phyloP scores from a whole-genome alignment of 2,888 invertebrate species.

The Drosophila vallismaia region DNA sequence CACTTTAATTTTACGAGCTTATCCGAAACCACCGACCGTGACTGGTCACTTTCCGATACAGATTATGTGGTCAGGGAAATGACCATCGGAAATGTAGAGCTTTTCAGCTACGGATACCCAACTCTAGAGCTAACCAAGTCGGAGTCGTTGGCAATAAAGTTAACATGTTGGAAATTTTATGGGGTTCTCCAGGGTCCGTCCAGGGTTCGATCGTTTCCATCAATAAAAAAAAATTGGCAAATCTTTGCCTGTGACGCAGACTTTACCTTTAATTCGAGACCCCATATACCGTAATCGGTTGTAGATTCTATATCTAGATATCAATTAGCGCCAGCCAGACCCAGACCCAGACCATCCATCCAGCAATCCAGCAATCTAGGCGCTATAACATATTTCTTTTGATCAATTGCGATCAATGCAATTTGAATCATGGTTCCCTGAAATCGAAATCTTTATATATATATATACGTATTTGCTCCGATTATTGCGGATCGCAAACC shows the following conservation, averaged over 20 bases:
- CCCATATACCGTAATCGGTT: constrained; percentile 12
- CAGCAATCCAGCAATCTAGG: not conserved
- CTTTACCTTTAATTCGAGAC: not conserved
- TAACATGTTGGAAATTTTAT: not conserved
- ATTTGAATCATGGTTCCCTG: constrained; percentile 1
- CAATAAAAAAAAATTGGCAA: constrained; percentile 1
- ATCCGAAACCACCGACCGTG: constrained; percentile 31
- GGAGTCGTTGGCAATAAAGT: constrained; percentile 11
- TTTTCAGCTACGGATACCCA: not conserved
- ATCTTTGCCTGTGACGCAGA: constrained; percentile 20
- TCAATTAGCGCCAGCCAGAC: constrained; percentile 10
- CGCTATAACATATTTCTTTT: not conserved
- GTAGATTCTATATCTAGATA: constrained; percentile 8
- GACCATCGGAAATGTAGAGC: constrained; percentile 11
- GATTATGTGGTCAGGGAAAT: constrained; percentile 12
- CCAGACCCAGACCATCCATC: not conserved
- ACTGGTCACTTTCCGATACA: constrained; percentile 24
- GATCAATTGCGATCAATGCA: constrained; percentile 17
- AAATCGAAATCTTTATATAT: constrained; percentile 4
- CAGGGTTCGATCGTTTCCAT: not conserved
- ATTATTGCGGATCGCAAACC: constrained; percentile 35
- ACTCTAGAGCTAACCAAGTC: constrained; percentile 24
- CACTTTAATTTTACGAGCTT: constrained; percentile 22
- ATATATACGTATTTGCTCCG: not conserved
- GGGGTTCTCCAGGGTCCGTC: not conserved